phyloP scores from a whole-genome alignment of 2,888 invertebrate species.

The Zonitis immaculata region DNA sequence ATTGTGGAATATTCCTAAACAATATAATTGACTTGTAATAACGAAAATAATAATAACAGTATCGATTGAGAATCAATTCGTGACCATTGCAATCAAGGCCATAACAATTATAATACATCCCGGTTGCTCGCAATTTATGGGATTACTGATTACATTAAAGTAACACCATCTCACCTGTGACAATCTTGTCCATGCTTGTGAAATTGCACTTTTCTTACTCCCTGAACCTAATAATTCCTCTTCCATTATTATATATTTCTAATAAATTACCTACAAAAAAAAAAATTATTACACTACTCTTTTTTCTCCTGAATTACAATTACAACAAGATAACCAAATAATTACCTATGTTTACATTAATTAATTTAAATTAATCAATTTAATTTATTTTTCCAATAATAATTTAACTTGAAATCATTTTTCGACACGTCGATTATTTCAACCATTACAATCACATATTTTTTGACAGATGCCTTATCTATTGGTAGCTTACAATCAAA shows the following conservation, averaged over 20 bases:
- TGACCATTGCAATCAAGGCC: neutral
- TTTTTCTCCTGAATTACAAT: too few species aligned
- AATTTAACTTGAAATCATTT: neutral
- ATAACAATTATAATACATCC: neutral
- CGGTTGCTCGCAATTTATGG: too few species aligned
- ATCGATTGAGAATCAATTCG: too few species aligned
- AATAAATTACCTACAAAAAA: too few species aligned
- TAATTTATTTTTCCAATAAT: neutral
- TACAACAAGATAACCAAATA: neutral
- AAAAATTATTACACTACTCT: too few species aligned
- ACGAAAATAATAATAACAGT: too few species aligned
- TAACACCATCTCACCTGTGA: conserved; percentile 32
- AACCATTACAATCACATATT: neutral
- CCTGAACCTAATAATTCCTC: conserved; percentile 60
- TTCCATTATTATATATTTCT: conserved; percentile 72
- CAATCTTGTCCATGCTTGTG: conserved; percentile 63
- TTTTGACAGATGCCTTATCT: neutral
- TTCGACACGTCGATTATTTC: neutral
- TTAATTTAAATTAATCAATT: neutral
- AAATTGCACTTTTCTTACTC: conserved; percentile 58
- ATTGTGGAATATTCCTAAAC: too few species aligned
- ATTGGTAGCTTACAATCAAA: neutral
- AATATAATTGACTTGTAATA: too few species aligned
- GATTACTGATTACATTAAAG: too few species aligned
- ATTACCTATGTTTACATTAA: neutral